A percentile compares a stretch with the other conserved stretches of the same genome.
phyloP scores from a whole-genome alignment of 1,140 invertebrate genomes.

The Euwallacea similis region DNA sequence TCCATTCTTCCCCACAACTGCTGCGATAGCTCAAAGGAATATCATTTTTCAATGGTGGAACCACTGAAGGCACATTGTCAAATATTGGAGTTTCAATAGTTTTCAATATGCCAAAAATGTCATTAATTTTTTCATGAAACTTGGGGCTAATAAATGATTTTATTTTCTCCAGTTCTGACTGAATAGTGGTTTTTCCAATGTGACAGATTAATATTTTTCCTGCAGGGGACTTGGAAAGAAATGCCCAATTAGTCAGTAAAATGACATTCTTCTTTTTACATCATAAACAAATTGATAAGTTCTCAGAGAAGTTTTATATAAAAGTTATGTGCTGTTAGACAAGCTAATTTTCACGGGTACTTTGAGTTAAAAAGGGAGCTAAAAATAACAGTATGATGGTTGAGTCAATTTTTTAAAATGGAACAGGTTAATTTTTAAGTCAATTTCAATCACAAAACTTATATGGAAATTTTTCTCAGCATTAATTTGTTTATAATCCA shows the following conservation, averaged over 20 bases:
- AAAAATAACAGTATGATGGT: no score
- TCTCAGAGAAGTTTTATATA: no score
- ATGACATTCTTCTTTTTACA: no score
- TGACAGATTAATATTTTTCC: slow-evolving; percentile 44
- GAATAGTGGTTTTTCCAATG: slow-evolving; percentile 39
- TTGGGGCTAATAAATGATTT: slow-evolving; percentile 39
- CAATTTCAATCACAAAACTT: no score
- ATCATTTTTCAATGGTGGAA: slow-evolving; percentile 45
- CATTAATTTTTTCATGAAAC: slow-evolving; percentile 38
- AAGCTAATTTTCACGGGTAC: no score
- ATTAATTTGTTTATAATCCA: no score
- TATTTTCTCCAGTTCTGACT: slow-evolving; percentile 44
- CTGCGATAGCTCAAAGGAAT: slow-evolving; percentile 48
- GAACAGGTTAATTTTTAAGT: no score
- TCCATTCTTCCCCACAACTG: slow-evolving; percentile 13
- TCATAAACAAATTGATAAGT: no score
- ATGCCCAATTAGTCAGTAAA: not conserved
- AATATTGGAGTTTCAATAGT: not conserved
- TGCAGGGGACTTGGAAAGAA: slow-evolving; percentile 41
- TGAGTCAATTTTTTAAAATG: no score
- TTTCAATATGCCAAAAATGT: slow-evolving; percentile 22
- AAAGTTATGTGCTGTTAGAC: no score
- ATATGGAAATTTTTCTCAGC: no score
- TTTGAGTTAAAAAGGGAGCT: no score
- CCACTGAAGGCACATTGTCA: not conserved